Conservation (phyloP, 2,888 invertebrate genomes). For the Galerucella nymphaeae region DNA sequence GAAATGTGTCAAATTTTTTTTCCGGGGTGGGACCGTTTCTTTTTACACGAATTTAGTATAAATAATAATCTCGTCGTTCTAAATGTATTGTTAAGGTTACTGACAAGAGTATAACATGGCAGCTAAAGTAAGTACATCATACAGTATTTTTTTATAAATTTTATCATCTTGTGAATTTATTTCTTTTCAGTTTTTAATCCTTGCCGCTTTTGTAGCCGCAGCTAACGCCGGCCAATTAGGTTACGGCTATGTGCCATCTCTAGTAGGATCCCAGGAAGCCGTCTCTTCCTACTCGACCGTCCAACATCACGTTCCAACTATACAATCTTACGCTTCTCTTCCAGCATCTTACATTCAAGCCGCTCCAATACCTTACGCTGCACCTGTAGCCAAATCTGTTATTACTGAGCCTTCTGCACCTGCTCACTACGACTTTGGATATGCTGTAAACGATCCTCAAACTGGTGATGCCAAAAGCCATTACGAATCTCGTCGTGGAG, state of each 20-base stretch:
- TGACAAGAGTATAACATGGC: conserved; percentile 51
- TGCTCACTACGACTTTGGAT: conserved; percentile 54
- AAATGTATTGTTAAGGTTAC: conserved; percentile 29
- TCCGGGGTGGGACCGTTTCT: conserved; percentile 35
- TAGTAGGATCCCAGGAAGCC: conserved; percentile 25
- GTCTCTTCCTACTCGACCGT: conserved; percentile 38
- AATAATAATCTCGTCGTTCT: conserved; percentile 9
- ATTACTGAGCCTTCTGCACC: conserved; percentile 50
- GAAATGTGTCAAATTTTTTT: conserved; percentile 39
- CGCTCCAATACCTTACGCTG: conserved; percentile 41
- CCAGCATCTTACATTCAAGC: conserved; percentile 34
- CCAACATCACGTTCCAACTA: conserved; percentile 47
- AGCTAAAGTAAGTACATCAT: conserved; percentile 47
- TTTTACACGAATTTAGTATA: conserved; percentile 26
- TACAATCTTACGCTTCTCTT: conserved; percentile 39
- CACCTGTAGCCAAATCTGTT: conserved; percentile 49
- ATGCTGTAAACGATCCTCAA: conserved; percentile 52
- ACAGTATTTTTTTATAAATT: background rate
- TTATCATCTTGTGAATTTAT: background rate
- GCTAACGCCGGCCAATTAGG: conserved; percentile 40
- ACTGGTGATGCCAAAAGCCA: conserved; percentile 70
- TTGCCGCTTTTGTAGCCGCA: conserved; percentile 46
- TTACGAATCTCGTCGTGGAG: conserved; percentile 71
- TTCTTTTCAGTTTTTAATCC: conserved; percentile 43
- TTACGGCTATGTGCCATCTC: conserved; percentile 36